Evolutionary conservation across 2,888 invertebrate genomes (phyloP), one percentile per base, ranked within the genome.

Genomic region (Tipula lateralis): DNA sequence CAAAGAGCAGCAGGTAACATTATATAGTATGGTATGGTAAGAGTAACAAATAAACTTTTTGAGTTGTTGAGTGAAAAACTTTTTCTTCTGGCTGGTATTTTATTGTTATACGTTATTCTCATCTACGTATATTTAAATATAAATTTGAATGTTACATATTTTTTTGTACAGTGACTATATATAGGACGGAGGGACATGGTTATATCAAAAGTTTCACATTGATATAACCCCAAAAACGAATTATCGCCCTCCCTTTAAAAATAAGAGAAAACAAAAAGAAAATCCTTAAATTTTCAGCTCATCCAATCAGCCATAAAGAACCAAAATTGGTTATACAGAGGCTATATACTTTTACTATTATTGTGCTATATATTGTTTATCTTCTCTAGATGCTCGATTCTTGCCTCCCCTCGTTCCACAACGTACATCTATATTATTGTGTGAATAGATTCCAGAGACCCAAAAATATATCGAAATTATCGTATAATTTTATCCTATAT

Each of bases 401-500:
- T 13, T 1, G 3, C 7, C 12, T 4, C 24, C 66, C 24, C 44
- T 32, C 44, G 9, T 44, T 32, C 16, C 16, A 44, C 16, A 3
- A 19, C 6, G 16, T 44, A 19, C 3, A 3, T n/a, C n/a, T 24
- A 66, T 12, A 66, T 6, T 1, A 24, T 24, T n/a, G 24, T 44
- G 3, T 3, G 9, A 4, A 24, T 66, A 66, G 66, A 66, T 66
- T 19, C 24, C 24, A 66, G 24, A 66, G 66, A 66, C 66, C 66
- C 66, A 66, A 66, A 19, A 66, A n/a, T 66, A 66, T 12, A 66
- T n/a, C n/a, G n/a, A 66, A 66, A 66, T 66, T 66, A 66, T 66
- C 66, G 66, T 19, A 66, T n/a, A n/a, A 66, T 66, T 66, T 66
- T 66, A 66, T 66, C 66, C 24, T 66, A 66, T 66, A n/a, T n/a